phyloP scores from a whole-genome alignment of 1,140 invertebrate genomes.

The Laupala kohalensis region DNA sequence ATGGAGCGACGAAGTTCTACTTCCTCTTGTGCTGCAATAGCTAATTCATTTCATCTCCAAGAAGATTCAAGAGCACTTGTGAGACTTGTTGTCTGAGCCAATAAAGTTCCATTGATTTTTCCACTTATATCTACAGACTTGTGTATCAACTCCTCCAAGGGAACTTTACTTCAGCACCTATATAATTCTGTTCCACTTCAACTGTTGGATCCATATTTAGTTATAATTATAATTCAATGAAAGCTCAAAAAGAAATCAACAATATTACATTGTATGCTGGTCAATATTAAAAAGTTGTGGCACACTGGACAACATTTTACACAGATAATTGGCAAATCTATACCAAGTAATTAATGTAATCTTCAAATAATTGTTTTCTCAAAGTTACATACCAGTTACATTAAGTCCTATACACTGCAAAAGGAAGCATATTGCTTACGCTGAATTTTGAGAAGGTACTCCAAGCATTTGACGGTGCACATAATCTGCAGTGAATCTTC shows the following conservation, averaged over 20 bases:
- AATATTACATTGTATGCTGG: too few relatives aligned
- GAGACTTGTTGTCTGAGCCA: slow-evolving; percentile 44
- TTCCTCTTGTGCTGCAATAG: slow-evolving; percentile 37
- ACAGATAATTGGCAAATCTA: too few relatives aligned
- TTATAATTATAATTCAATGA: too few relatives aligned
- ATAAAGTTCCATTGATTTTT: slow-evolving; percentile 32
- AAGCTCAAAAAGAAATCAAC: too few relatives aligned
- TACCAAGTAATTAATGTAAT: too few relatives aligned
- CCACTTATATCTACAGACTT: slow-evolving; percentile 48
- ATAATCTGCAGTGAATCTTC: slow-evolving; percentile 65
- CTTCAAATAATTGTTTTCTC: too few relatives aligned
- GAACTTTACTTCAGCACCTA: slow-evolving; percentile 64
- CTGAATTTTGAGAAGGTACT: slow-evolving; percentile 58
- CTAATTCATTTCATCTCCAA: slow-evolving; percentile 43
- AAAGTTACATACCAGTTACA: slow-evolving; percentile 36
- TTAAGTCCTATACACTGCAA: slow-evolving; percentile 55
- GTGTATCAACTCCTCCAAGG: slow-evolving; percentile 64
- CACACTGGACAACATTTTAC: too few relatives aligned
- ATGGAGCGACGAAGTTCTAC: slow-evolving; percentile 35
- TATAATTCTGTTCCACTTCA: slow-evolving; percentile 72
- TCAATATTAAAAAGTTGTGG: too few relatives aligned
- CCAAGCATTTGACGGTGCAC: slow-evolving; percentile 67
- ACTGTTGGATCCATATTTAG: slow-evolving; percentile 23
- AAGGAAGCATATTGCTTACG: slow-evolving; percentile 53
- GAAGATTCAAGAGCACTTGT: slow-evolving; percentile 43